A percentile compares a stretch with the other conserved stretches of the same genome.
phyloP scores from a whole-genome alignment of 2,113 vertebrate species.

The Bufo gargarizans region DNA sequence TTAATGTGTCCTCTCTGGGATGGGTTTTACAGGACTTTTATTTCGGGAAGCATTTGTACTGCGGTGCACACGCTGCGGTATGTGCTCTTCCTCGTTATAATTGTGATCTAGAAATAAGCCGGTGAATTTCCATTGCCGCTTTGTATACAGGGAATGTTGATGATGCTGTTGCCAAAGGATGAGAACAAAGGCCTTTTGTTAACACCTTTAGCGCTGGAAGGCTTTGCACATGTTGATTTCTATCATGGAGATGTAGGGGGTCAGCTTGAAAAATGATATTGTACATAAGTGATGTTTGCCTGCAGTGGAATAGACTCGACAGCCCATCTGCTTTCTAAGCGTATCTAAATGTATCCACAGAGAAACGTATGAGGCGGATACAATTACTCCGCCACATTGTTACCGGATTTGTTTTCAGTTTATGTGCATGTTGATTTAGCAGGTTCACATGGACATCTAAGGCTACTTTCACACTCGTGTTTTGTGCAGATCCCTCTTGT shows the following conservation, averaged over 20 bases:
- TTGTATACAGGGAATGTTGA: conserved; percentile 51
- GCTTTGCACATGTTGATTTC: conserved; percentile 24
- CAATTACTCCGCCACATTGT: not conserved
- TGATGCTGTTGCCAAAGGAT: conserved; percentile 51
- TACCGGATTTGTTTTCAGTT: not conserved
- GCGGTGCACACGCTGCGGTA: not conserved
- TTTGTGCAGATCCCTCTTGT: too few relatives aligned
- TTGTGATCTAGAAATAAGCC: conserved; percentile 43
- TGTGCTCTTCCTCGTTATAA: conserved; percentile 34
- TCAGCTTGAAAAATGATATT: not conserved
- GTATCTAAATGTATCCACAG: not conserved
- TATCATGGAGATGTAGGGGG: conserved; percentile 1
- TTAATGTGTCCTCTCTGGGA: not conserved
- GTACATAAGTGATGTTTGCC: not conserved
- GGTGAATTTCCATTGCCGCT: conserved; percentile 51
- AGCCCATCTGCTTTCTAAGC: not conserved
- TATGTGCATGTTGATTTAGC: not conserved
- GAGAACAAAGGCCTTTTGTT: conserved; percentile 51
- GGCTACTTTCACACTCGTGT: too few relatives aligned
- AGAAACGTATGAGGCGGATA: not conserved
- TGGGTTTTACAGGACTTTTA: not conserved
- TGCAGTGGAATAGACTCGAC: not conserved
- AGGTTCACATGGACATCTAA: not conserved
- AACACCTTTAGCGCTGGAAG: conserved; percentile 45
- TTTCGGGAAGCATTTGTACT: not conserved